Conservation (phyloP, 2,113 vertebrate genomes). For the Setophaga kirtlandii region DNA sequence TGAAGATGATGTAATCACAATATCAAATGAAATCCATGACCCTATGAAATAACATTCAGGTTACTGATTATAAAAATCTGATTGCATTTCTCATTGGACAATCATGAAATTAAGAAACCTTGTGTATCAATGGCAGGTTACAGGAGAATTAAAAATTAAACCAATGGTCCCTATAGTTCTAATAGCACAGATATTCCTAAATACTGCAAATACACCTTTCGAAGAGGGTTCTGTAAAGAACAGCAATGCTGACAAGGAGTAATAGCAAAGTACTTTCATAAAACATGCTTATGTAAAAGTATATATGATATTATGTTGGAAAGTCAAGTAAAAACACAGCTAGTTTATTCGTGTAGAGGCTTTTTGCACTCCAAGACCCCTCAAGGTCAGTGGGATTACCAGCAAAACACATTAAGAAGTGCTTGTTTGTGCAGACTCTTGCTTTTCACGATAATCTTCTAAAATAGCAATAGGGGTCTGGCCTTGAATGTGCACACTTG, state of each 20-base stretch:
- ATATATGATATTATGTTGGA: not conserved
- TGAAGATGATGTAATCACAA: not conserved
- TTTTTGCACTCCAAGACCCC: not conserved
- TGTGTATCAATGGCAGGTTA: not conserved
- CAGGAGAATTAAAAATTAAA: not conserved
- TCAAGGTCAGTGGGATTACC: not conserved
- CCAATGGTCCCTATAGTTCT: accelerated
- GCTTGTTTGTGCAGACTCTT: not conserved
- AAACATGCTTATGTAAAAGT: not conserved
- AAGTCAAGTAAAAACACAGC: not conserved
- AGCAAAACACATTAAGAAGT: not conserved
- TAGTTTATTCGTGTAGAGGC: not conserved
- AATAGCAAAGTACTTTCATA: not conserved
- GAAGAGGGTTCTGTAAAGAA: not conserved
- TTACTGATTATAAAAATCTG: not conserved
- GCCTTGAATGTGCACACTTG: not conserved
- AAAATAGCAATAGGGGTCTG: not conserved
- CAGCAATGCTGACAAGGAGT: not conserved
- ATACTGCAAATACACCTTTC: not conserved
- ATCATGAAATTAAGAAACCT: not conserved
- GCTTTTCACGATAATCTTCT: not conserved
- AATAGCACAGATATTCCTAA: not conserved
- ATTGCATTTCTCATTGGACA: not conserved
- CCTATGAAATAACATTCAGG: not conserved
- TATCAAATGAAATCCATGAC: not conserved